These are phyloP conservation scores for Dicyrtoma fusca DNA, from an alignment of 2,888 invertebrate species.

Conservation along the genomic window DNA sequence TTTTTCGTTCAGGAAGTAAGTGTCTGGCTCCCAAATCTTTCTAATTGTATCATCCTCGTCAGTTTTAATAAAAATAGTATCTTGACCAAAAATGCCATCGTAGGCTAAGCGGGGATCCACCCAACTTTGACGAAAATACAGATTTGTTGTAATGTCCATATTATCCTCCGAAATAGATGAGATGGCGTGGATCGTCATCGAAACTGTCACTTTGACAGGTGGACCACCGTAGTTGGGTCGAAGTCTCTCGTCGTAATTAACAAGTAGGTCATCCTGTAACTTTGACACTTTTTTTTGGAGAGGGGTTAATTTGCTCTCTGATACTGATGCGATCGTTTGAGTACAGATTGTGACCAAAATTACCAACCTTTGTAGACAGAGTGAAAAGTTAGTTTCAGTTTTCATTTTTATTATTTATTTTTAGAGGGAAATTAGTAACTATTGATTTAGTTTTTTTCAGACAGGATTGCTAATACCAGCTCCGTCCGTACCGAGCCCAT, in stretches of 20 bases:
- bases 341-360: too few species aligned
- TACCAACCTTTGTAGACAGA: too few species aligned
- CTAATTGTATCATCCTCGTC: not conserved
- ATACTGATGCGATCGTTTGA: too few species aligned
- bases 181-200: constrained; percentile 24
- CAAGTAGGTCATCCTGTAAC: not conserved
- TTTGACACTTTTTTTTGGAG: too few species aligned
- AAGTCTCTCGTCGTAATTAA: constrained; percentile 16
- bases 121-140: constrained; percentile 27
- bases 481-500: too few species aligned
- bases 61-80: too few species aligned
- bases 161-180: constrained; percentile 24
- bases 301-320: too few species aligned
- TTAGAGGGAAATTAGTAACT: too few species aligned
- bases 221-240: constrained; percentile 21
- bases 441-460: too few species aligned
- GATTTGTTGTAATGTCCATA: constrained; percentile 30
- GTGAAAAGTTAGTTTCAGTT: too few species aligned
- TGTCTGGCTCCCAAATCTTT: constrained; percentile 23
- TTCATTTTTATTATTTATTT: too few species aligned
- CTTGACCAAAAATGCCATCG: not conserved
- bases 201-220: constrained; percentile 14
- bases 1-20: constrained; percentile 14
- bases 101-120: constrained; percentile 22
- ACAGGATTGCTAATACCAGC: too few species aligned